phyloP scores from a whole-genome alignment of 1,140 invertebrate genomes.

The Drosophila guanche region DNA sequence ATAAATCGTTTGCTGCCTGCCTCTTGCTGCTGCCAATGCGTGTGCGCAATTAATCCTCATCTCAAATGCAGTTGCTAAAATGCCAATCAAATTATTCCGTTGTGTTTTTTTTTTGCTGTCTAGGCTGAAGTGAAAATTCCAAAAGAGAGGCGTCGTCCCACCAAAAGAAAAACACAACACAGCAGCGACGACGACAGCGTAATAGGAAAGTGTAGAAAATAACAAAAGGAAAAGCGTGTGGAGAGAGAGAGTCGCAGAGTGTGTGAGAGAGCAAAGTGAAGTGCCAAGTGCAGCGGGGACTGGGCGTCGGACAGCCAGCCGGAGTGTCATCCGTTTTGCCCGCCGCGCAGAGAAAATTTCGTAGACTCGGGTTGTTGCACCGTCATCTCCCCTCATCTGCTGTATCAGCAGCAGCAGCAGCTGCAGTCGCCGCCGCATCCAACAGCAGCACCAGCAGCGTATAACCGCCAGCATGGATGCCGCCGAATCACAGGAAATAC shows the following conservation, averaged over 20 bases:
- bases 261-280: conserved; percentile 63
- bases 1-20: conserved; percentile 19
- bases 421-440: conserved; percentile 2
- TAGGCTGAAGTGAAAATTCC: conserved; percentile 76
- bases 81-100: conserved; percentile 57
- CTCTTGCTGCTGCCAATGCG: conserved; percentile 54
- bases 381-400: conserved; percentile 17
- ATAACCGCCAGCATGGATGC: conserved; percentile 70
- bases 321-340: conserved; percentile 51
- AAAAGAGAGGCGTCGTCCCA: conserved; percentile 35
- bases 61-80: conserved; percentile 62
- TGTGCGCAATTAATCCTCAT: conserved; percentile 74
- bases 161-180: conserved; percentile 28
- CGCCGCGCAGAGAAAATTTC: conserved; percentile 7
- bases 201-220: conserved; percentile 55
- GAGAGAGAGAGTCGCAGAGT: conserved; percentile 16
- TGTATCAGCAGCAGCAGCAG: conserved; percentile 16
- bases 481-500: conserved; percentile 82
- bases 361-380: conserved; percentile 2
- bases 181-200: conserved; percentile 31
- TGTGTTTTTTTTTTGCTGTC: conserved; percentile 56
- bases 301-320: conserved; percentile 73
- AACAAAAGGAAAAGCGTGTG: conserved; percentile 42
- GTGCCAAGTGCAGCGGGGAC: conserved; percentile 67
- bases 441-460: conserved; percentile 24